Conservation (phyloP, 1,140 invertebrate genomes). For the Drosophila rufa region DNA sequence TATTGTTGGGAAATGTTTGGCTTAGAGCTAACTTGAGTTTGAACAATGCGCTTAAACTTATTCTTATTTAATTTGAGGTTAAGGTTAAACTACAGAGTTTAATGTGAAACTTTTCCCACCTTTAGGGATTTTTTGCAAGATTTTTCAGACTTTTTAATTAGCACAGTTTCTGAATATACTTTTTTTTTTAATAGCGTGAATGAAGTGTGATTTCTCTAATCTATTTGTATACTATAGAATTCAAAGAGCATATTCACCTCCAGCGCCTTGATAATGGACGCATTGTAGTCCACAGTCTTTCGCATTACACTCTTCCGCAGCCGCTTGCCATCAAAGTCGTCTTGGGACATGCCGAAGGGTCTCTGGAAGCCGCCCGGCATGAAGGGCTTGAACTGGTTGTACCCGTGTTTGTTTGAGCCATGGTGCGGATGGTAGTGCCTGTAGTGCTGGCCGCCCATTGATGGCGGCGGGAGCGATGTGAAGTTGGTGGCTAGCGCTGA, state of each 20-base stretch:
- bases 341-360: slow-evolving; percentile 88
- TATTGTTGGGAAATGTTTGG: too few relatives aligned
- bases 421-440: slow-evolving; percentile 77
- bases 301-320: slow-evolving; percentile 98
- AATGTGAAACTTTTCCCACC: too few relatives aligned
- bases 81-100: too few relatives aligned
- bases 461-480: slow-evolving; percentile 73
- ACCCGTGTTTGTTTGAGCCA: slow-evolving; percentile 73
- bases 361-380: slow-evolving; percentile 76
- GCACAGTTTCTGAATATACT: too few relatives aligned
- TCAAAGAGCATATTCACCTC: slow-evolving; percentile 87
- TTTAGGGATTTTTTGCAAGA: too few relatives aligned
- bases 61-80: too few relatives aligned
- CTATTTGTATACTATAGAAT: neutral
- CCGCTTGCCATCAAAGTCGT: slow-evolving; percentile 98
- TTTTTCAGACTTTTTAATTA: too few relatives aligned
- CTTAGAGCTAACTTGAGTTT: too few relatives aligned
- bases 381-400: slow-evolving; percentile 81
- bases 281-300: slow-evolving; percentile 99
- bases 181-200: too few relatives aligned
- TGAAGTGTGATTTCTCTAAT: neutral
- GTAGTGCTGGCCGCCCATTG: slow-evolving; percentile 70
- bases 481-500: slow-evolving; percentile 79
- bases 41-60: too few relatives aligned
- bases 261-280: slow-evolving; percentile 96